phyloP scores from a whole-genome alignment of 2,888 invertebrate genomes.

The Lydus trimaculatus region DNA sequence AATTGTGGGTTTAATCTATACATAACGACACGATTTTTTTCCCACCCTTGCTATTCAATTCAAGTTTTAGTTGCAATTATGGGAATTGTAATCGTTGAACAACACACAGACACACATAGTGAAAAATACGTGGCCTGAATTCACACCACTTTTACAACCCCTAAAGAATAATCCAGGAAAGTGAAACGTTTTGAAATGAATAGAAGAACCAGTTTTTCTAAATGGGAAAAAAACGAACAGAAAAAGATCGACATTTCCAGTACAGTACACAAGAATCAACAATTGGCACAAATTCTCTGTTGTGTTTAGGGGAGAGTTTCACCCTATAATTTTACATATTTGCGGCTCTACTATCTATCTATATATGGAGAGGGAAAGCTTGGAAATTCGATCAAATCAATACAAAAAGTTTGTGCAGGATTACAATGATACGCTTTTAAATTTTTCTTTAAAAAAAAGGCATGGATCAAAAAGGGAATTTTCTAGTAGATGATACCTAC shows the following conservation, averaged over 20 bases:
- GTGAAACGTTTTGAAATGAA: neutral
- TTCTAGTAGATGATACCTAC: neutral
- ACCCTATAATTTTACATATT: neutral
- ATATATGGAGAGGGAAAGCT: neutral
- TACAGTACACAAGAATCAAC: conserved; percentile 5
- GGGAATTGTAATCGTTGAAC: neutral
- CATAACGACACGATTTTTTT: neutral
- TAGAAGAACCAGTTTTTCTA: neutral
- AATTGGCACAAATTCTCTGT: neutral
- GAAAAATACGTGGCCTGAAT: neutral
- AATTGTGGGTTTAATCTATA: neutral
- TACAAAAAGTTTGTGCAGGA: neutral
- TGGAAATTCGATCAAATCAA: neutral
- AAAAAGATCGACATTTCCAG: neutral
- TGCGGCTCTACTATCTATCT: neutral
- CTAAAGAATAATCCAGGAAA: neutral
- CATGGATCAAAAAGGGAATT: conserved; percentile 2
- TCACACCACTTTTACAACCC: neutral
- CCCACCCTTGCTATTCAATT: neutral
- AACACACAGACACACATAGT: too few relatives aligned
- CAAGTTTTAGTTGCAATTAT: neutral
- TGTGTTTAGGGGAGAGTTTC: neutral
- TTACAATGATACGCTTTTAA: neutral
- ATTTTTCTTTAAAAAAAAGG: neutral
- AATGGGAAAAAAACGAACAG: neutral